These are phyloP conservation scores for Amphiprion ocellaris DNA, from an alignment of 2,113 vertebrate genomes.

Conservation along the genomic window DNA sequence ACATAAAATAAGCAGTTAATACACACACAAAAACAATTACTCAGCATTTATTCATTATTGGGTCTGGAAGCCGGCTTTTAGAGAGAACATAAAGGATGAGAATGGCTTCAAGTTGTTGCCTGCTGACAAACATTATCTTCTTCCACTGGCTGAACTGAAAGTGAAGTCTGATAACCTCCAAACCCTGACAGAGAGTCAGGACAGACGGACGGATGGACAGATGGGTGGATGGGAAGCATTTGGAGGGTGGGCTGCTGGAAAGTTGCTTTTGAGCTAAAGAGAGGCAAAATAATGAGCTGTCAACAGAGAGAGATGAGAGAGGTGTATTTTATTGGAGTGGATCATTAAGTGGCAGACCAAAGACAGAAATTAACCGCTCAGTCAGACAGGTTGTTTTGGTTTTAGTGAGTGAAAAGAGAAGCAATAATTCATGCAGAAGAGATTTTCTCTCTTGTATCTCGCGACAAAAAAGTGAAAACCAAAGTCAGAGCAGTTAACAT, in stretches of 20 bases:
- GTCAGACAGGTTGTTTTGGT: constrained; percentile 27
- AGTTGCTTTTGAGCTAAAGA: constrained; percentile 31
- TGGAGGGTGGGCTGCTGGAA: constrained; percentile 15
- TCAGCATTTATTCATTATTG: background rate
- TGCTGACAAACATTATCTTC: background rate
- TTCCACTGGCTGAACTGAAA: constrained; percentile 30
- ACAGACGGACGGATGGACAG: background rate
- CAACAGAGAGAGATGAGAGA: constrained; percentile 28
- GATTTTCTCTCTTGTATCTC: background rate
- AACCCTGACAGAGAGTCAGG: background rate
- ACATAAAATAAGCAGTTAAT: no score
- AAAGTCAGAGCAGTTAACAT: constrained; percentile 26
- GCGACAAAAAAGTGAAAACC: constrained; percentile 22
- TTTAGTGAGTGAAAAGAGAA: constrained; percentile 2
- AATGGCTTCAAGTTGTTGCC: background rate
- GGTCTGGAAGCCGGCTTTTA: background rate
- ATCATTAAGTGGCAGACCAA: constrained; percentile 61
- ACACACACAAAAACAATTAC: background rate
- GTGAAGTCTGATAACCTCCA: background rate
- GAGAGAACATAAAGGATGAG: background rate
- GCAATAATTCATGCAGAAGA: constrained; percentile 12
- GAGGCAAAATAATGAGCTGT: constrained; percentile 37
- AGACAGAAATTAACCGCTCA: constrained; percentile 45
- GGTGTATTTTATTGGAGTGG: constrained; percentile 21
- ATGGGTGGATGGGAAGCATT: background rate